phyloP scores from a whole-genome alignment of 1,140 invertebrate genomes.

The Drosophila paulistorum region DNA sequence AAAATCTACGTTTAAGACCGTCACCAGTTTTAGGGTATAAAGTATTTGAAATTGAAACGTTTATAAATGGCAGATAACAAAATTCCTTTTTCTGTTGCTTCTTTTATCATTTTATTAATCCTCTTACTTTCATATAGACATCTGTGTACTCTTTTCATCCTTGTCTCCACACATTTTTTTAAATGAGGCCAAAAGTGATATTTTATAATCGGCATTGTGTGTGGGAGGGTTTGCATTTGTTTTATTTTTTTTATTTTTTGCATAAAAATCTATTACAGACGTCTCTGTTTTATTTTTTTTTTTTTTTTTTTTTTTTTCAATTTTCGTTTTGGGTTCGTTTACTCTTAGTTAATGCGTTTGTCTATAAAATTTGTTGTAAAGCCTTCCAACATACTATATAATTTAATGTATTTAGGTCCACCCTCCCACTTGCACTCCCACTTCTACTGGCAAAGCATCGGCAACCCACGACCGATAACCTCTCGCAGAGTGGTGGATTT shows the following conservation, averaged over 20 bases:
- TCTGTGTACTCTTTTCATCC: neutral
- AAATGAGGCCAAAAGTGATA: conserved; percentile 43
- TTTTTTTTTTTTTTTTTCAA: conserved; percentile 43
- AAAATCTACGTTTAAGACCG: no score
- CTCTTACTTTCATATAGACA: neutral
- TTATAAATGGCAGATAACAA: neutral
- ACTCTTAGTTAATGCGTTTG: conserved; percentile 7
- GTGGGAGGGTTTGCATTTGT: conserved; percentile 42
- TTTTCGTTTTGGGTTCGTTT: conserved; percentile 11
- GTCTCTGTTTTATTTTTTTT: conserved; percentile 22
- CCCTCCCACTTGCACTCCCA: neutral
- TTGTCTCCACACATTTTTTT: conserved; percentile 28
- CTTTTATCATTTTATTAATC: neutral
- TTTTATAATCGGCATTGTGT: conserved; percentile 52
- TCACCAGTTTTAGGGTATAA: no score
- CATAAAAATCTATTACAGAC: conserved; percentile 56
- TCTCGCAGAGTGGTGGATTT: conserved; percentile 40
- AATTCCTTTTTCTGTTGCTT: no score
- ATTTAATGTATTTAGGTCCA: conserved; percentile 38
- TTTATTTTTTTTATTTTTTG: conserved; percentile 34
- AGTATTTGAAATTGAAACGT: no score
- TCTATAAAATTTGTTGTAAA: conserved; percentile 12
- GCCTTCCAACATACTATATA: conserved; percentile 30
- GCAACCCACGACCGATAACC: conserved; percentile 8
- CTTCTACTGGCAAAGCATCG: neutral